Evolutionary conservation across 2,888 invertebrate species (phyloP).

Genomic region (Epinotia bilunana): DNA sequence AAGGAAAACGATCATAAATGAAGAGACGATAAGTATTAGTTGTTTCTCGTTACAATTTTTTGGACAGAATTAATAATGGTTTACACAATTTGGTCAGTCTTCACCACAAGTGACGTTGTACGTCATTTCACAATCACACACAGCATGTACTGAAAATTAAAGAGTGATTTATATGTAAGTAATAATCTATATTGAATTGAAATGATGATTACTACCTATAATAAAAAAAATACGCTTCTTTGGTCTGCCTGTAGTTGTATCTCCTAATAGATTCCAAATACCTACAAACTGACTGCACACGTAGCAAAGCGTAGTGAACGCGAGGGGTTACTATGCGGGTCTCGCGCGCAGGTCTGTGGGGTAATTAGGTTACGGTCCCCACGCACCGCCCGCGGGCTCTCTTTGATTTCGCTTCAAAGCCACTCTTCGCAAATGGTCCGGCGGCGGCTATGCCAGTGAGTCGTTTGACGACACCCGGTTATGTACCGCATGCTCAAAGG

Average conservation of each 20-base stretch:
- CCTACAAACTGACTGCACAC: background rate
- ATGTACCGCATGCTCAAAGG: background rate
- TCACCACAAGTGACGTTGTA: too few relatives aligned
- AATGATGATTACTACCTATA: too few relatives aligned
- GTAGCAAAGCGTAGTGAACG: background rate
- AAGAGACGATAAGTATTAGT: background rate
- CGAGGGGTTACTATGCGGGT: conserved; percentile 42
- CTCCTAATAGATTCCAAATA: background rate
- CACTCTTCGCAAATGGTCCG: conserved; percentile 51
- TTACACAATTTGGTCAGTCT: too few relatives aligned
- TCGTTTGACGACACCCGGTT: conserved; percentile 20
- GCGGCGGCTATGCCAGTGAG: conserved; percentile 47
- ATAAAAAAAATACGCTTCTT: background rate
- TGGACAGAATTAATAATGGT: background rate
- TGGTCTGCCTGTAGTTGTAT: background rate
- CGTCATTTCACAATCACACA: too few relatives aligned
- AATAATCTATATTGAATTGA: too few relatives aligned
- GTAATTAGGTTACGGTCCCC: conserved; percentile 64
- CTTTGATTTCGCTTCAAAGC: conserved; percentile 63
- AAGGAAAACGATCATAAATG: too few relatives aligned
- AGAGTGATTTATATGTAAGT: too few relatives aligned
- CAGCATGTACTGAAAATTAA: too few relatives aligned
- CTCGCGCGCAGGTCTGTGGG: conserved; percentile 50
- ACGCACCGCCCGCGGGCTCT: conserved; percentile 57
- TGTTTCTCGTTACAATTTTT: background rate